Evolutionary conservation across 2,888 invertebrate species (phyloP), one percentile per base, ranked within the genome.

Genomic region (Ectemnius cavifrons): DNA sequence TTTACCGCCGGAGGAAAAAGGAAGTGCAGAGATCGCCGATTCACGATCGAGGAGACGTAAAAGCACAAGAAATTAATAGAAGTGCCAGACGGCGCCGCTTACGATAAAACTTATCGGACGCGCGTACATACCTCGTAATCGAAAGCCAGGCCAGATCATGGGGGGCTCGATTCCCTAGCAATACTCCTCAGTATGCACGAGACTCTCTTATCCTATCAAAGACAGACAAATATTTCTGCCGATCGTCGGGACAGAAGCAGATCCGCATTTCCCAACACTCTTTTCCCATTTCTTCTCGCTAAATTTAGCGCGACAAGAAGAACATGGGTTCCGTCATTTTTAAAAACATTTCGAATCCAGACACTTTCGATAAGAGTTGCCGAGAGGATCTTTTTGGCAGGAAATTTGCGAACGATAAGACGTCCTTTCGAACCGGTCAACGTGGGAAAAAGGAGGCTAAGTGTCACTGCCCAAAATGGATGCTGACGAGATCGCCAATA

Each of bases 61-160:
- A 67, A 65, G 77, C 84, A 81, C 79, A 78, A 80, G 75, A 77
- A 86, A 87, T 87, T 85, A 87, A 86, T 86, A 80, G 75, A 83
- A 82, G 78, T 75, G 73, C 80, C 79, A 82, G 86, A 87, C 87
- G 88, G 88, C 88, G 88, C 88, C 88, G 83, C 75, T 63, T 67
- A n/a, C 73, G 86, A 87, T 88, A 87, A 85, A 83, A 71, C 74
- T 87, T 87, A 88, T 88, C 88, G 80, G 79, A 23, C 23, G 23
- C 23, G 45, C 16, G 52, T 52, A 2, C 52, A 5, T 69, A 77
- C 81, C 80, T 82, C 81, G 58, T 13, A 23, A 23, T 14, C 18
- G 11, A 37, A 27, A 28, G 61, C 46, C 62, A 60, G 27, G 59
- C 52, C 73, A 67, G 64, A 70, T 77, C 47, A 67, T 64, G 14